Base-by-base conservation (phyloP, 2,888 invertebrate genomes). In the Acanthosepion esculentum region DNA sequence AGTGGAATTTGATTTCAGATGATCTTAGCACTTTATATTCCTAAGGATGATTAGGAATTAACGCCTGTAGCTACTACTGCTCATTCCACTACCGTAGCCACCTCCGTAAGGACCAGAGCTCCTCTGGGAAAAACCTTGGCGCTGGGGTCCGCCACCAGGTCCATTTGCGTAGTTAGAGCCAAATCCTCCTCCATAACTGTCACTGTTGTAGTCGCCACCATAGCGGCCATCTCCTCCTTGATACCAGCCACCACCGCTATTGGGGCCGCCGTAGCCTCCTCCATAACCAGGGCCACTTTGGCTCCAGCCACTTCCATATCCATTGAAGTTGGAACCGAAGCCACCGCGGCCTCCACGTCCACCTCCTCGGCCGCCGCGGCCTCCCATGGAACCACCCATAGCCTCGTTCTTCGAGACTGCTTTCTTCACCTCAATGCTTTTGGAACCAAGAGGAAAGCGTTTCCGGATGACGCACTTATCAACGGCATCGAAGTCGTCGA, bases 401-500 rank as follows among this genome's bases (percentile, higher is more conserved):
- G 53, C 95, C 64, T 99, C 99, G 53, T 98, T 98, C 97, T 99
- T 99, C 33, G 99, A 98, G 78, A 99, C 95, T 18, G 99, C 99
- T 97, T 99, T 99, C 97, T 99, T 99, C 0, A 99, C 99, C 97
- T 99, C 99, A 29, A 99, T 98, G 94, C 98, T 98, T 97, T 98
- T 98, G 4, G 98, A 99, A 96, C 98, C 98, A 78, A 99, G 98
- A 26, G 94, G 64, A 41, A 94, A 64, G 15, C 64, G 48, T 23
- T 64, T 55, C 2, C 98, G 98, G 99, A 99, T 98, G 96, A 99
- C 99, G 97, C 99, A 98, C 98, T 99, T 99, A 97, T 99, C 99
- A 95, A 99, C 99, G 8, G 99, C 98, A 98, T 99, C 99, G 97
- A 99, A 99, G 97, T 99, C 99, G 97, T 99, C 99, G 97, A 99